A percentile compares a stretch with the other conserved stretches of the same genome.
Evolutionary conservation across 1,140 invertebrate genomes (phyloP).

Genomic region (Drosophila nikananu): DNA sequence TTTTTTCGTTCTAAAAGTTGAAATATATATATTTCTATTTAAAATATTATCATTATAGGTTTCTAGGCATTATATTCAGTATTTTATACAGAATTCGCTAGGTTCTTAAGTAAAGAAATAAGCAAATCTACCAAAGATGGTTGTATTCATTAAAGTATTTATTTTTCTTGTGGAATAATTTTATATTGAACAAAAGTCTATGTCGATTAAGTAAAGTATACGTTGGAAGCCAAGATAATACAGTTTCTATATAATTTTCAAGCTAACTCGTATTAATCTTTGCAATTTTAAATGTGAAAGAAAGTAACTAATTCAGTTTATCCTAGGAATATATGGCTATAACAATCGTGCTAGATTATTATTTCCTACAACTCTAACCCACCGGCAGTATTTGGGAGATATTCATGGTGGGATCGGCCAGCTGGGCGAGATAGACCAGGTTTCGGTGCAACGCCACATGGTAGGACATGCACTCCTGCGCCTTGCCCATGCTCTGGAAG

Average conservation of each 20-base stretch:
- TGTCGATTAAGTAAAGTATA: no score
- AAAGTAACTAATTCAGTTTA: no score
- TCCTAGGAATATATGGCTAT: background rate
- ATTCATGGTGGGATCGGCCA: conserved; percentile 94
- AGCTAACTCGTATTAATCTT: background rate
- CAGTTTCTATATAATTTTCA: background rate
- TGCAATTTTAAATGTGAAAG: background rate
- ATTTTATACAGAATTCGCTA: no score
- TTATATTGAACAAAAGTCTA: no score
- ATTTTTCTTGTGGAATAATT: background rate
- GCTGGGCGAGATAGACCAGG: conserved; percentile 96
- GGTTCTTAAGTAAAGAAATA: background rate
- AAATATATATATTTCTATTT: no score
- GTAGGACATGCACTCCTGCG: conserved; percentile 96
- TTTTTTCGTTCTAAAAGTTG: background rate
- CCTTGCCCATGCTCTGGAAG: conserved; percentile 97
- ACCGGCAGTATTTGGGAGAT: conserved; percentile 93
- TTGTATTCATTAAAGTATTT: no score
- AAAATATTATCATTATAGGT: no score
- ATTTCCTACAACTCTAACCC: conserved; percentile 2
- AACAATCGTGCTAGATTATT: no score
- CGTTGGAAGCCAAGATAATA: no score
- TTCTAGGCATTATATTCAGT: no score
- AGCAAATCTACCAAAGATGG: background rate
- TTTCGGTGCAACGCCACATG: conserved; percentile 97